Percentiles rank a stretch among this genome's conserved stretches.
These are phyloP conservation scores for Cepaea hortensis DNA, from an alignment of 2,888 invertebrate species.

Conservation along the genomic window DNA sequence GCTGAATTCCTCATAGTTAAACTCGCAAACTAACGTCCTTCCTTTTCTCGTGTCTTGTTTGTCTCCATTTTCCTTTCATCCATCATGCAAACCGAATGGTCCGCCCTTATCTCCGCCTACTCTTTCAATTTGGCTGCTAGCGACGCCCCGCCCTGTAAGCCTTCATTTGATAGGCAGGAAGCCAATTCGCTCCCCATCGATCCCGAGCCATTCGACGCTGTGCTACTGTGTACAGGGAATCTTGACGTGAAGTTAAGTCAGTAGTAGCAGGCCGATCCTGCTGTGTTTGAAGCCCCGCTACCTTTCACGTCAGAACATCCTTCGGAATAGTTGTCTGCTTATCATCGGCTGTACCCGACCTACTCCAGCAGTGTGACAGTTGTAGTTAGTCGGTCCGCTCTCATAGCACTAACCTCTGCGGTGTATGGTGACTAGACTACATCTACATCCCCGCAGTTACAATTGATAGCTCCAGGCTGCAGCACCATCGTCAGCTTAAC, in stretches of 20 bases:
- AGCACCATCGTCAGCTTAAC: too few species aligned
- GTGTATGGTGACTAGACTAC: background rate
- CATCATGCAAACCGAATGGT: background rate
- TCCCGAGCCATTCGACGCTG: background rate
- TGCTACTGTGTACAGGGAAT: background rate
- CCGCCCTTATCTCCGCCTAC: slow-evolving; percentile 18
- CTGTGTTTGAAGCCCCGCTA: background rate
- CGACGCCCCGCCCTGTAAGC: slow-evolving; percentile 19
- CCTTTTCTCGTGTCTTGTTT: background rate
- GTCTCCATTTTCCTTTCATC: background rate
- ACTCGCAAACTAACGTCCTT: background rate
- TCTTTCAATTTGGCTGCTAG: background rate
- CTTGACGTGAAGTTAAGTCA: background rate
- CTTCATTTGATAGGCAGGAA: slow-evolving; percentile 15
- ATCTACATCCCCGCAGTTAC: too few species aligned
- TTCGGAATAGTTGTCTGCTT: background rate
- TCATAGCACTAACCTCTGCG: background rate
- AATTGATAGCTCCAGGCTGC: too few species aligned
- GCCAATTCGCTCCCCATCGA: slow-evolving; percentile 15
- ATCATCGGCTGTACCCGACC: background rate
- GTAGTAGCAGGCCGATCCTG: background rate
- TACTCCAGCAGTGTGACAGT: background rate
- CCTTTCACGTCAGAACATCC: background rate
- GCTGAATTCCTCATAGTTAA: slow-evolving; percentile 8
- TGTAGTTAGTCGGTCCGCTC: background rate